Percentiles rank a stretch among this genome's conserved stretches.
Conservation (phyloP, 92 coral and sea anemone species). For the Paragorgia papillata region DNA sequence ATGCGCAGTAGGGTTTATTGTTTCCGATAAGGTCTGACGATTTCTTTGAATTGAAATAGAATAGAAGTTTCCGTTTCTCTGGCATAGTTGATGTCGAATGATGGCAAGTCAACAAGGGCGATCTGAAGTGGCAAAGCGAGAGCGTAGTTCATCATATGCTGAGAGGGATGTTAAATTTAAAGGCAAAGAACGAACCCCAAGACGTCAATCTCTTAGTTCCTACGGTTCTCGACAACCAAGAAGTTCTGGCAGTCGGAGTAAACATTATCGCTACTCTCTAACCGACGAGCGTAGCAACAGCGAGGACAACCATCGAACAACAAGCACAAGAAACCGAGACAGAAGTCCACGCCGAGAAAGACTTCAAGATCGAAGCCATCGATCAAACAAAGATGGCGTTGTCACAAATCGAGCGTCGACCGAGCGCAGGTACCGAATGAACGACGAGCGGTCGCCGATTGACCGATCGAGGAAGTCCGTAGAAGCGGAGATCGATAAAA, state of each 20-base stretch:
- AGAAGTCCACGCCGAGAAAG: background rate
- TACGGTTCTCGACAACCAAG: background rate
- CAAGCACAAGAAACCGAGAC: background rate
- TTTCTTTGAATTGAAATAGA: background rate
- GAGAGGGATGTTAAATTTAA: background rate
- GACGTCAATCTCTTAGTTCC: background rate
- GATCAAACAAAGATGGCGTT: background rate
- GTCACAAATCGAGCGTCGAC: background rate
- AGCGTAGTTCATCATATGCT: background rate
- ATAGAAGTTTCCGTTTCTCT: background rate
- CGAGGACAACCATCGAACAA: background rate
- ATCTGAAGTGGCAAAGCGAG: background rate
- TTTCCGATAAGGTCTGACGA: background rate
- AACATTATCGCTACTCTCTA: background rate
- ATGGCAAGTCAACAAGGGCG: constrained; percentile 9
- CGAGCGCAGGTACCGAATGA: background rate
- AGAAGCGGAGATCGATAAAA: constrained; percentile 33
- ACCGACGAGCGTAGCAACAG: background rate
- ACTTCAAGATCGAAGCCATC: background rate
- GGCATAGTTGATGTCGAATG: background rate
- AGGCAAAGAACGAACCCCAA: background rate
- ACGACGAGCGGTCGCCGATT: background rate
- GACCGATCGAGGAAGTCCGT: constrained; percentile 12
- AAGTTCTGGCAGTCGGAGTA: background rate
- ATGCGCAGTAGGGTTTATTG: background rate